These are phyloP conservation scores for Mimachlamys varia DNA, from an alignment of 2,888 invertebrate species.

Conservation along the genomic window DNA sequence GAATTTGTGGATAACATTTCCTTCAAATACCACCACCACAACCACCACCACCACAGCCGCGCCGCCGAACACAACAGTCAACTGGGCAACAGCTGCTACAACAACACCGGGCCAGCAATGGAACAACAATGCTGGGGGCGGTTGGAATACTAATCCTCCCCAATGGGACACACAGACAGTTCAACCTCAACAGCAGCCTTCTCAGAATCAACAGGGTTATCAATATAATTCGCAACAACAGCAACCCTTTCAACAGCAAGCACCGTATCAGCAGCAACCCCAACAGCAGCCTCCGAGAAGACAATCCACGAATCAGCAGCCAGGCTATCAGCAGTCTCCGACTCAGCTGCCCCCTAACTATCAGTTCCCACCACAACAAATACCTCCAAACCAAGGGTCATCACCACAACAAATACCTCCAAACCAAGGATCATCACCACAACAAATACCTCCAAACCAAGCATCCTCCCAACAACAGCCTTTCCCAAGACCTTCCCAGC, in stretches of 20 bases:
- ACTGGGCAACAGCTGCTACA: not conserved
- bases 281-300: too few relatives aligned
- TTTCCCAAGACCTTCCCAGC: not conserved
- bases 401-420: too few relatives aligned
- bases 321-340: not conserved
- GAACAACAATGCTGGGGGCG: not conserved
- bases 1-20: constrained; percentile 4
- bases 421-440: too few relatives aligned
- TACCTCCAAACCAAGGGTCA: too few relatives aligned
- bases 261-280: too few relatives aligned
- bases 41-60: not conserved
- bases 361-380: constrained; percentile 20
- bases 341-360: not conserved
- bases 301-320: not conserved
- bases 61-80: not conserved
- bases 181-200: not conserved
- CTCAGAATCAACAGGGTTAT: not conserved
- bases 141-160: not conserved
- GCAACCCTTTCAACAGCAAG: not conserved
- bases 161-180: not conserved
- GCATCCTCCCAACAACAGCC: not conserved
- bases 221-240: not conserved
- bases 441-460: not conserved
- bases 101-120: not conserved
- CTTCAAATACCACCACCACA: not conserved